Conservation (phyloP, 2,113 vertebrate genomes). For the Alaudala cheleensis region DNA sequence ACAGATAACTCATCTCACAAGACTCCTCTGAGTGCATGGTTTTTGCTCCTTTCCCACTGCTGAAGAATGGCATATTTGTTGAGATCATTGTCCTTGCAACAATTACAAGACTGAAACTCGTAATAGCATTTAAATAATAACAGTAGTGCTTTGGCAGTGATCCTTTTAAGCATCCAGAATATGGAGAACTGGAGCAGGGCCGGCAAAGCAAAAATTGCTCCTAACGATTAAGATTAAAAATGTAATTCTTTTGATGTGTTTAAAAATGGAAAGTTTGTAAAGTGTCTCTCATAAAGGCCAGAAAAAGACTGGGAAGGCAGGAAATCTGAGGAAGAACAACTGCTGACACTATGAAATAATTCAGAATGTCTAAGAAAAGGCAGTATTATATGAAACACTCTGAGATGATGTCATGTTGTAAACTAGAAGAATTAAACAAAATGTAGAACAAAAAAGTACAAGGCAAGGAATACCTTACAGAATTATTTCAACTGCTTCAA, state of each 20-base stretch:
- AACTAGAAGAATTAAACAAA: not conserved
- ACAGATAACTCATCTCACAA: not conserved
- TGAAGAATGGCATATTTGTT: not conserved
- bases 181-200: not conserved
- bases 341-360: not conserved
- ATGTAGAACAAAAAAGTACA: not conserved
- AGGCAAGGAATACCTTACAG: not conserved
- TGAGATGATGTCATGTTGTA: accelerated
- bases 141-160: not conserved
- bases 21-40: not conserved
- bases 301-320: not conserved
- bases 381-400: not conserved
- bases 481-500: not conserved
- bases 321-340: not conserved
- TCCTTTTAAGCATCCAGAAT: not conserved
- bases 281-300: not conserved
- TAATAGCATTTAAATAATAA: not conserved
- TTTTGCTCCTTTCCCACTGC: not conserved
- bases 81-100: not conserved
- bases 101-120: not conserved
- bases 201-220: not conserved
- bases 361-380: not conserved
- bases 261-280: not conserved
- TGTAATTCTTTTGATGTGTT: not conserved
- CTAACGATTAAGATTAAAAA: not conserved